Base-by-base conservation (phyloP, 2,797 vertebrate genomes). In the Hemitrygon akajei region DNA sequence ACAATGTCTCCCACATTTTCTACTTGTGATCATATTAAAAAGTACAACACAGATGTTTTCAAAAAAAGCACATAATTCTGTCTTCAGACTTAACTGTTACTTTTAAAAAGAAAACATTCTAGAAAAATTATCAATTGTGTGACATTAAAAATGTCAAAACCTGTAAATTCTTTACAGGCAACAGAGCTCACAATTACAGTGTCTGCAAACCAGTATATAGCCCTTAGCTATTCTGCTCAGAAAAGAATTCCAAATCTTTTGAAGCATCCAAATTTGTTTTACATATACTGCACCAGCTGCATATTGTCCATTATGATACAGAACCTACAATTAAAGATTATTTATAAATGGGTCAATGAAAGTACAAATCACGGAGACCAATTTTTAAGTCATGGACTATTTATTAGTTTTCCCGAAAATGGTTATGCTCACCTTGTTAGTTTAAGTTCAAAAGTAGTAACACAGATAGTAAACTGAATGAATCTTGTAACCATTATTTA, bases 141-240 rank as follows among this genome's bases (percentile, higher is more conserved):
- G 86, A 34, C n/a, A 69, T 66, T 63, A 37, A n/a, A 69, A 66
- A 89, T 22, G 34, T 89, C 82, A 86, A 86, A 86, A 30, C 20
- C 40, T 27, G 60, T 86, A 86, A 60, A 86, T 86, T 60, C 56
- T 86, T 86, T 30, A n/a, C 82, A 86, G 82, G 56, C 56, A 60
- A 58, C 27, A 86, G 14, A 27, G 27, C 27, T 37, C 6, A 7
- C 63, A 18, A n/a, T 87, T 63, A n/a, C 56, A 63, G 56, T 63
- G 84, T 63, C 30, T n/a, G 58, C 30, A 18, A 7, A 87, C 1
- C 14, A 66, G 60, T 89, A 22, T 89, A 22, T 16, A 69, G 63
- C 60, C 63, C 60, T 22, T 25, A 89, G n/a, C 60, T 89, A 89
- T 37, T 18, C 16, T 89, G 63, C n/a, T 89, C 86, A 66, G 66